A percentile compares a stretch with the other conserved stretches of the same genome.
phyloP scores from a whole-genome alignment of 2,797 vertebrate species.

The Cryptoprocta ferox region DNA sequence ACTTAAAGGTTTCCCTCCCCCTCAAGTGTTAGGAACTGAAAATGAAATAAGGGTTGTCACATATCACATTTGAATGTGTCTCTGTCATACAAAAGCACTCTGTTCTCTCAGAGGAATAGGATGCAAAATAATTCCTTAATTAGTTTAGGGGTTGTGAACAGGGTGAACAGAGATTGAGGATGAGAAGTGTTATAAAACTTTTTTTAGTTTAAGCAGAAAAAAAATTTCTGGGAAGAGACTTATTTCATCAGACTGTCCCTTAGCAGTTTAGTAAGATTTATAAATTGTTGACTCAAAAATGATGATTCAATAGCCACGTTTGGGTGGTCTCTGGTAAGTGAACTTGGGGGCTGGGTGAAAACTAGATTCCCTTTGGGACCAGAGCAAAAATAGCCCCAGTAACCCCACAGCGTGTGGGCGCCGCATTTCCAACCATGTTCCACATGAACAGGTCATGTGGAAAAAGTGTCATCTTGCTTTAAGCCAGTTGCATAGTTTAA shows the following conservation, averaged over 20 bases:
- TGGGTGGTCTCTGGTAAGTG: not conserved
- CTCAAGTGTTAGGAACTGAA: constrained; percentile 18
- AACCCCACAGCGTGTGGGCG: constrained; percentile 62
- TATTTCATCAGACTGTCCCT: constrained; percentile 50
- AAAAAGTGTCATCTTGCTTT: constrained; percentile 70
- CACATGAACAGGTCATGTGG: constrained; percentile 60
- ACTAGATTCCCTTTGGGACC: constrained; percentile 9
- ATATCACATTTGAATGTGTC: not conserved
- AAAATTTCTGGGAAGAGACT: constrained; percentile 50
- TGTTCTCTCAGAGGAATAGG: constrained; percentile 4
- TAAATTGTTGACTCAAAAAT: constrained; percentile 55
- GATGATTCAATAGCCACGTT: not conserved
- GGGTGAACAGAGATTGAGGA: not conserved
- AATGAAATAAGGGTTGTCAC: not conserved
- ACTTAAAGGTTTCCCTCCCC: not conserved
- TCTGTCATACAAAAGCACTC: constrained; percentile 50
- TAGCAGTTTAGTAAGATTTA: constrained; percentile 72
- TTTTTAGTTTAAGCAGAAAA: constrained; percentile 51
- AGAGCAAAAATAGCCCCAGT: constrained; percentile 45
- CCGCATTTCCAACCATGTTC: constrained; percentile 69
- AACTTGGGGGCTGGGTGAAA: not conserved
- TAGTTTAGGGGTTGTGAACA: not conserved
- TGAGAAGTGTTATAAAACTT: not conserved
- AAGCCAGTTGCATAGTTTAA: constrained; percentile 64
- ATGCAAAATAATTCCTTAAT: constrained; percentile 63